A percentile compares a stretch with the other conserved stretches of the same genome.
Conservation (phyloP, 2,888 invertebrate species). For the Coenonympha arcania region DNA sequence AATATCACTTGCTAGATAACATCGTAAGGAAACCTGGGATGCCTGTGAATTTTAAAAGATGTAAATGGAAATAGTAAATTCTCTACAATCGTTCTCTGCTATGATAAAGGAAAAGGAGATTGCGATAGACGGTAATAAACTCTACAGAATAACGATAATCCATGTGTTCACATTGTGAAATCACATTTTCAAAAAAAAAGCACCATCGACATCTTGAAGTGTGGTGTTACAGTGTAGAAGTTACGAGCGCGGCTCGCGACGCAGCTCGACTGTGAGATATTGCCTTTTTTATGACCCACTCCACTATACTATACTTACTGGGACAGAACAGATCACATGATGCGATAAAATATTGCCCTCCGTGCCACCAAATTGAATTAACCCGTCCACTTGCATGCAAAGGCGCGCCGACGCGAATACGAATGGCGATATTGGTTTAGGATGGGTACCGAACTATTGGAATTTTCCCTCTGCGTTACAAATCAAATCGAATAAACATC, state of each 20-base stretch:
- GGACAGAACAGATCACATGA: conserved; percentile 74
- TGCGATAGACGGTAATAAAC: background rate
- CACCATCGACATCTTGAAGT: conserved; percentile 52
- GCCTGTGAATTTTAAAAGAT: too few species aligned
- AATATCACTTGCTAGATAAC: too few species aligned
- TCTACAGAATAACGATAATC: background rate
- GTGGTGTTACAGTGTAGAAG: conserved; percentile 70
- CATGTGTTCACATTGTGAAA: conserved; percentile 3
- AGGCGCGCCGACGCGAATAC: conserved; percentile 63
- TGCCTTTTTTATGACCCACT: conserved; percentile 73
- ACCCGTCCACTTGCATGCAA: conserved; percentile 74
- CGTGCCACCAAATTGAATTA: conserved; percentile 70
- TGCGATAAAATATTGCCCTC: conserved; percentile 73
- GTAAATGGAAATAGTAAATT: too few species aligned
- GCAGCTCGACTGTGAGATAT: conserved; percentile 73
- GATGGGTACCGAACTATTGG: conserved; percentile 47
- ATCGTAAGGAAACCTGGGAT: too few species aligned
- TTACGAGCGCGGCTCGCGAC: conserved; percentile 68
- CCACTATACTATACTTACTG: conserved; percentile 66
- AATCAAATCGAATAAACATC: conserved; percentile 31
- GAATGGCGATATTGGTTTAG: conserved; percentile 65
- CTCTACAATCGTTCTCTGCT: too few species aligned
- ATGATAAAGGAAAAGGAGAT: too few species aligned
- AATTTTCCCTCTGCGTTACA: conserved; percentile 51
- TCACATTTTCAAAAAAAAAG: conserved; percentile 35